Evolutionary conservation across 2,888 invertebrate genomes (phyloP), one percentile per base, ranked within the genome.

Genomic region (Rhaphigaster nebulosa): DNA sequence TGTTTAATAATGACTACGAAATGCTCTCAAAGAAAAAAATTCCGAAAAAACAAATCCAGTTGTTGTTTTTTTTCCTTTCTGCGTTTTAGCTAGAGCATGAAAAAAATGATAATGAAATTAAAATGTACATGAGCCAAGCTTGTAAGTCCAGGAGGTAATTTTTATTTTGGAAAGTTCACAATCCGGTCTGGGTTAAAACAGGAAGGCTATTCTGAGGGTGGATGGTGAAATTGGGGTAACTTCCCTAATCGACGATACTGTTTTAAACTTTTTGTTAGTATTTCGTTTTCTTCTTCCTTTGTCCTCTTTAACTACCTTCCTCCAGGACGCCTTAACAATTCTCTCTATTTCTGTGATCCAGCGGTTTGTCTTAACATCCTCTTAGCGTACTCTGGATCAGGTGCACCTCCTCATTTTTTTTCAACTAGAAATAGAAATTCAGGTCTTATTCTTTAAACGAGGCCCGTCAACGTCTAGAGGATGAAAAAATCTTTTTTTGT

Each of bases 211-310:
- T 60, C 12, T n/a, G 8, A 12, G 60, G n/a, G 10, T 60, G 8
- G 60, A 26, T n/a, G 45, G n/a, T 13, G 60, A 60, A 60, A 60
- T 60, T 60, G n/a, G 60, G 26, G 13, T n/a, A 60, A 60, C 60
- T 60, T 60, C n/a, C n/a, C n/a, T 60, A 60, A 60, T 60, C 60
- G 60, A 60, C 60, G 12, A 60, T 60, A n/a, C 60, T n/a, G 60
- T n/a, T 60, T 60, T 60, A 60, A 60, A 60, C 60, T 60, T 12
- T 60, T 60, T 60, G 60, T 60, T 60, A 60, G 60, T n/a, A 60
- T 60, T 60, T 60, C 60, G n/a, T 60, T 60, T 60, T 60, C n/a
- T 60, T 60, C 60, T 60, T 60, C 60, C 60, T 60, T 60, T 60
- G 60, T 10, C 1, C n/a, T n/a, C 60, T 60, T n/a, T 10, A 60